These are phyloP conservation scores for Dendrolimus houi DNA, from an alignment of 2,888 invertebrate genomes.

Conservation along the genomic window DNA sequence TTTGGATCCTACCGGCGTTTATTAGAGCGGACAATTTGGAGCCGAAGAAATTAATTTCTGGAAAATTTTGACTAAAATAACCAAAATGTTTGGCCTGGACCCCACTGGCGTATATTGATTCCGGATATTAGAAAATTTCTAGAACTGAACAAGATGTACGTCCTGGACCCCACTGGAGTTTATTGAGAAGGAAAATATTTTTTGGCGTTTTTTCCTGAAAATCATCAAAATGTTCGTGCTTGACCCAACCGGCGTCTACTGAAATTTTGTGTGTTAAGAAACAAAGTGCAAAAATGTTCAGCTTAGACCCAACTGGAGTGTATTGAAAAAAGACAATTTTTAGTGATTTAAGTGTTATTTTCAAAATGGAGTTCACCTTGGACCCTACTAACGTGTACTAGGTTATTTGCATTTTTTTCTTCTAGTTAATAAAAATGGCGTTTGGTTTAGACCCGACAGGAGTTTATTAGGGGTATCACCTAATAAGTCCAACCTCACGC, in stretches of 20 bases:
- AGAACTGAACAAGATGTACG: constrained; percentile 36
- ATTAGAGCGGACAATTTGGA: constrained; percentile 32
- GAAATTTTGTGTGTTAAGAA: constrained; percentile 16
- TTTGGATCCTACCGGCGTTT: constrained; percentile 70
- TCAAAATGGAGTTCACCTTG: constrained; percentile 28
- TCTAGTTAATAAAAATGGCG: constrained; percentile 38
- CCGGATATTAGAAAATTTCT: constrained; percentile 5
- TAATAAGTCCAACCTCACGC: neutral
- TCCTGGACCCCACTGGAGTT: constrained; percentile 60
- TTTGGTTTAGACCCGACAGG: constrained; percentile 52
- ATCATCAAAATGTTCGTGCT: constrained; percentile 51
- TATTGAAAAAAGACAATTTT: constrained; percentile 41
- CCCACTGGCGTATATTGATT: constrained; percentile 4
- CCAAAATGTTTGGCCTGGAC: neutral
- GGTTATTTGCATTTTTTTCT: constrained; percentile 21
- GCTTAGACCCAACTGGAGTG: constrained; percentile 64
- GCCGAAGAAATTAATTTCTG: constrained; percentile 11
- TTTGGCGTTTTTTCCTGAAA: constrained; percentile 8
- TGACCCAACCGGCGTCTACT: constrained; percentile 58
- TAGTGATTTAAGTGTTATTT: constrained; percentile 28
- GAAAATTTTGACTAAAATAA: constrained; percentile 15
- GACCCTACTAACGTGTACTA: constrained; percentile 51
- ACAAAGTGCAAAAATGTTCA: constrained; percentile 46
- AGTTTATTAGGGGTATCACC: constrained; percentile 32
- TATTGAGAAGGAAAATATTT: constrained; percentile 33